Evolutionary conservation across 2,797 vertebrate species (phyloP).

Genomic region (Kryptolebias ocellatus): DNA sequence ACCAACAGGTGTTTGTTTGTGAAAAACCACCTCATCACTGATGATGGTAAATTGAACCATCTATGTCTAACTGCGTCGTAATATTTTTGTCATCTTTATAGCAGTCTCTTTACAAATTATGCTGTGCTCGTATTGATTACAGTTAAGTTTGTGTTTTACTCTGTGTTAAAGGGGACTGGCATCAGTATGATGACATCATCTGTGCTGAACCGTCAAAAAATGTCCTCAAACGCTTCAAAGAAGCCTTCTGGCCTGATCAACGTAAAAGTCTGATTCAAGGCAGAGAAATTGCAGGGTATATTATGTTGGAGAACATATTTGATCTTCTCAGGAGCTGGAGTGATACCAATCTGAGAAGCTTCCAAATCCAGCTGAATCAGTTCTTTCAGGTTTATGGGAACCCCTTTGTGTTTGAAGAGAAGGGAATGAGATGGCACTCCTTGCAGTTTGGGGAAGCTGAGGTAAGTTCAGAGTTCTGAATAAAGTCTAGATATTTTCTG

Average conservation of each 20-base stretch:
- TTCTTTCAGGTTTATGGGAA: conserved; percentile 69
- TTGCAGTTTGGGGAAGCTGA: conserved; percentile 67
- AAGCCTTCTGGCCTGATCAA: rapidly evolving
- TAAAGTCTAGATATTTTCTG: rapidly evolving
- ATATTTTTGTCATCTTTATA: neutral
- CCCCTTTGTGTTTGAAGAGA: conserved; percentile 72
- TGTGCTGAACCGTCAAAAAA: conserved; percentile 60
- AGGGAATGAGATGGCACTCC: conserved; percentile 22
- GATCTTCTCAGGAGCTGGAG: conserved; percentile 83
- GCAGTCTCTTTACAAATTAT: neutral
- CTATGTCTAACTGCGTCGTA: neutral
- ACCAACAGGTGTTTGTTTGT: conserved; percentile 87
- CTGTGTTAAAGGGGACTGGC: conserved; percentile 85
- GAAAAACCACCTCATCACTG: conserved; percentile 3
- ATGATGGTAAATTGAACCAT: conserved; percentile 64
- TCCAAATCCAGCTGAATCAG: conserved; percentile 83
- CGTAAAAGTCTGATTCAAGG: conserved; percentile 70
- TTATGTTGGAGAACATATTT: conserved; percentile 88
- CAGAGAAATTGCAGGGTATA: conserved; percentile 78
- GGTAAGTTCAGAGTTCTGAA: conserved; percentile 65
- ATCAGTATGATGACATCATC: conserved; percentile 95
- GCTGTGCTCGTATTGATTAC: neutral
- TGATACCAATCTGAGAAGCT: conserved; percentile 79
- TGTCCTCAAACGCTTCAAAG: rapidly evolving
- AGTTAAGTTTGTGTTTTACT: neutral